Evolutionary conservation across 30 jellyfish, hydroid and myxozoan genomes (phyloP).

Genomic region (Chrysaora quinquecirrha): DNA sequence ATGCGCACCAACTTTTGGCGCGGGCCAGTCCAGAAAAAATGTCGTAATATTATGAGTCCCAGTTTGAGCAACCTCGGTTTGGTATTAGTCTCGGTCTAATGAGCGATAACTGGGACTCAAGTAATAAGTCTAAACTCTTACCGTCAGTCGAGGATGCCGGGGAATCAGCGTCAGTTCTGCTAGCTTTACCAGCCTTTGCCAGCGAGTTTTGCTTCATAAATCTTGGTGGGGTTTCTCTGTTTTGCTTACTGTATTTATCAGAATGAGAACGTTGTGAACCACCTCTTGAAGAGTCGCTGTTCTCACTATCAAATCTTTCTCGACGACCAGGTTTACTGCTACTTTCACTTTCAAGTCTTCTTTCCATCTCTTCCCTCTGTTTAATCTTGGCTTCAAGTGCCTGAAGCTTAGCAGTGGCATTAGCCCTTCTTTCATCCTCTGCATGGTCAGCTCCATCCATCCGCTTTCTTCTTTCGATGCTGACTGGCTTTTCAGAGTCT

Average conservation of each 20-base stretch:
- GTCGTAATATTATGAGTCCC: too few relatives aligned
- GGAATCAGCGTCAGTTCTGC: slow-evolving; percentile 22
- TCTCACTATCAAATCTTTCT: slow-evolving; percentile 81
- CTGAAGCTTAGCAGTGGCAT: slow-evolving; percentile 65
- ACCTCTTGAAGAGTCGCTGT: slow-evolving; percentile 76
- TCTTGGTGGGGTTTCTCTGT: slow-evolving; percentile 88
- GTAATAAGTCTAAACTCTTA: too few relatives aligned
- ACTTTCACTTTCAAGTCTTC: slow-evolving; percentile 52
- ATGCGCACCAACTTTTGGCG: too few relatives aligned
- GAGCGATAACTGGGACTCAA: too few relatives aligned
- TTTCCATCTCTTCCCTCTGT: slow-evolving; percentile 47
- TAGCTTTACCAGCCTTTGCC: slow-evolving; percentile 34
- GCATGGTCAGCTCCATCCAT: slow-evolving; percentile 36
- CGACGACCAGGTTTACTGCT: slow-evolving; percentile 46
- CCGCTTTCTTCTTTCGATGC: slow-evolving; percentile 15
- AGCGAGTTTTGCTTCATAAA: slow-evolving; percentile 69
- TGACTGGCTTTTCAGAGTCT: slow-evolving; percentile 15
- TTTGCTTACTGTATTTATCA: slow-evolving; percentile 18
- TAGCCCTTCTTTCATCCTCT: slow-evolving; percentile 61
- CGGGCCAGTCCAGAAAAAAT: too few relatives aligned
- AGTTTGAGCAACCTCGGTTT: too few relatives aligned
- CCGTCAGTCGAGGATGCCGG: slow-evolving; percentile 62
- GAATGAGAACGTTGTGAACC: slow-evolving; percentile 60
- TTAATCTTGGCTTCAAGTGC: slow-evolving; percentile 77
- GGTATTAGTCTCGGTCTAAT: too few relatives aligned